Evolutionary conservation across 1,140 invertebrate genomes (phyloP).

Genomic region (Diorhabda sublineata): DNA sequence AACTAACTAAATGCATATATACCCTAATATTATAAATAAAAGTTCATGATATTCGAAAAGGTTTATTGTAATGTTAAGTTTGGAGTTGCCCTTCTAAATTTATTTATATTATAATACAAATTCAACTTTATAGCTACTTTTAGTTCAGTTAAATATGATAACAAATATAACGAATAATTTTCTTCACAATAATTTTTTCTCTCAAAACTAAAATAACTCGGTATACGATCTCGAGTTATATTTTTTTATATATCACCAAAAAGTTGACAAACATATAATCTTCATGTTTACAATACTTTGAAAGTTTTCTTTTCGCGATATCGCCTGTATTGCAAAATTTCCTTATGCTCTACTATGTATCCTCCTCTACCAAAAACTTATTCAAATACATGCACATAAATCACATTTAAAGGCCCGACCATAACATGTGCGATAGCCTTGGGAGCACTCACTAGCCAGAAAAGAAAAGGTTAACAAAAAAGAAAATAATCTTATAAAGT

Average conservation of each 20-base stretch:
- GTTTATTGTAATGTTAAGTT: no score
- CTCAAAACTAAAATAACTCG: no score
- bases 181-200: no score
- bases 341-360: not conserved
- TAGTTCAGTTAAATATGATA: no score
- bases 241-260: not conserved
- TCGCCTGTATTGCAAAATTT: not conserved
- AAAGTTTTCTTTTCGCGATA: not conserved
- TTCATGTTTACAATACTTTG: slow-evolving; percentile 1
- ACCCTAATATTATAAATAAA: no score
- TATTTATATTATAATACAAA: no score
- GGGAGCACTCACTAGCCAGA: not conserved
- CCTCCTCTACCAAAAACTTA: not conserved
- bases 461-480: slow-evolving; percentile 3
- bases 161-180: no score
- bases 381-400: slow-evolving; percentile 2
- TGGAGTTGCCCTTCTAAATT: no score
- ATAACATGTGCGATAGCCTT: slow-evolving; percentile 1
- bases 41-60: no score
- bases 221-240: not conserved
- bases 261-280: not conserved
- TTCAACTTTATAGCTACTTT: no score
- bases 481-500: not conserved
- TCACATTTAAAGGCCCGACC: not conserved
- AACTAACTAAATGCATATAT: no score